These are phyloP conservation scores for Sandelia bainsii DNA, from an alignment of 2,797 vertebrate genomes.

Conservation along the genomic window DNA sequence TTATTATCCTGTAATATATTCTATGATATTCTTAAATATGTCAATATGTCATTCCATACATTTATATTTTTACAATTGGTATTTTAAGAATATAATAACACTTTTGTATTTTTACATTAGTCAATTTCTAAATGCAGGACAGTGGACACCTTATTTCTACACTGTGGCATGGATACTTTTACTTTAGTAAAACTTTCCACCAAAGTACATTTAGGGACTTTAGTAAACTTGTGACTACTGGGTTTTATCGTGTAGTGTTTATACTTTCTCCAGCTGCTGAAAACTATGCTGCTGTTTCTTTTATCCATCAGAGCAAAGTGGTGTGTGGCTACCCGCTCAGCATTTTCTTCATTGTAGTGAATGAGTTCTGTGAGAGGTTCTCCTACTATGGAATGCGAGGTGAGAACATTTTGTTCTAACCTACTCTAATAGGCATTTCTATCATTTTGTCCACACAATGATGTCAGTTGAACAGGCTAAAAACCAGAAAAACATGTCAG, in stretches of 20 bases:
- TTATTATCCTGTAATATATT: too few species aligned
- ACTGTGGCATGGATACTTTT: too few species aligned
- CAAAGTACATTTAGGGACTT: too few species aligned
- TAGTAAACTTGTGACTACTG: background rate
- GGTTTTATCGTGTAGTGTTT: background rate
- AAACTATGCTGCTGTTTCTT: conserved; percentile 15
- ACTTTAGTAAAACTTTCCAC: too few species aligned
- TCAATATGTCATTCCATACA: too few species aligned
- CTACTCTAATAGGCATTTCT: background rate
- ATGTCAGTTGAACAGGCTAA: too few species aligned
- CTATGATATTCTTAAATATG: too few species aligned
- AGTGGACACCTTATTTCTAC: too few species aligned
- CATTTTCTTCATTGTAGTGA: conserved; percentile 95
- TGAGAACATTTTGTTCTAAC: conserved; percentile 69
- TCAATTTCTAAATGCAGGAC: too few species aligned
- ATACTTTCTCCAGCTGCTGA: background rate
- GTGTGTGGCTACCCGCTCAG: conserved; percentile 90
- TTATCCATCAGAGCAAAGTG: conserved; percentile 60
- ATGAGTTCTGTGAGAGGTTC: conserved; percentile 97
- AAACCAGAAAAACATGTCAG: background rate
- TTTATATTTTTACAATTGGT: too few species aligned
- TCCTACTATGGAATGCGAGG: conserved; percentile 99
- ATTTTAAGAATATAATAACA: too few species aligned
- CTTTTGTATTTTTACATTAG: too few species aligned
- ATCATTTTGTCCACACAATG: background rate